These are phyloP conservation scores for Glaucomys volans DNA, from an alignment of 2,113 vertebrate species.

Conservation along the genomic window DNA sequence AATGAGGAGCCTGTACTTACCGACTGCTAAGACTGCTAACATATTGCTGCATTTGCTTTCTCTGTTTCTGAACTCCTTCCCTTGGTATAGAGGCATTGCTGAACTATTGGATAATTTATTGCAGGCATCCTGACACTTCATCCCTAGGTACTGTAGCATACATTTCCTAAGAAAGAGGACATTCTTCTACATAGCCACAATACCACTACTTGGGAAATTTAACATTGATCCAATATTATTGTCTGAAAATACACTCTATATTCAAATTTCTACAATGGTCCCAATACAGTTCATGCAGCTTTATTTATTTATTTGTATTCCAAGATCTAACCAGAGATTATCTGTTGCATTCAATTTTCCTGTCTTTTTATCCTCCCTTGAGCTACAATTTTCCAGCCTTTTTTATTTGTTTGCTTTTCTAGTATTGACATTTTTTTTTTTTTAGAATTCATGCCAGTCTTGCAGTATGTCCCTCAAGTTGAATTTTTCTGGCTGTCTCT, in stretches of 20 bases:
- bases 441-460: background rate
- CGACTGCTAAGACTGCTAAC: slow-evolving; percentile 25
- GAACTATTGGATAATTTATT: slow-evolving; percentile 29
- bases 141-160: background rate
- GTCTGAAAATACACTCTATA: slow-evolving; percentile 24
- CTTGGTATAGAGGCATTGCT: background rate
- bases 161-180: background rate
- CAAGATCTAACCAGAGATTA: background rate
- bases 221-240: background rate
- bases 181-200: slow-evolving; percentile 3
- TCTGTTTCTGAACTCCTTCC: background rate
- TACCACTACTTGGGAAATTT: background rate
- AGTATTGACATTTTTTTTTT: background rate
- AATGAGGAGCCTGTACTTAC: background rate
- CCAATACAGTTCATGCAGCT: background rate
- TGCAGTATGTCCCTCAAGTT: background rate
- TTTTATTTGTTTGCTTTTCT: background rate
- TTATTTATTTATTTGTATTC: slow-evolving; percentile 9
- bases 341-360: background rate
- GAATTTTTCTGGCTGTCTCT: background rate
- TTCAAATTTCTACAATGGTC: background rate
- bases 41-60: background rate
- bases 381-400: background rate
- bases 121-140: slow-evolving; percentile 7
- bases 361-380: background rate